These are phyloP conservation scores for Falco cherrug DNA, from an alignment of 2,797 vertebrate genomes.

Conservation along the genomic window DNA sequence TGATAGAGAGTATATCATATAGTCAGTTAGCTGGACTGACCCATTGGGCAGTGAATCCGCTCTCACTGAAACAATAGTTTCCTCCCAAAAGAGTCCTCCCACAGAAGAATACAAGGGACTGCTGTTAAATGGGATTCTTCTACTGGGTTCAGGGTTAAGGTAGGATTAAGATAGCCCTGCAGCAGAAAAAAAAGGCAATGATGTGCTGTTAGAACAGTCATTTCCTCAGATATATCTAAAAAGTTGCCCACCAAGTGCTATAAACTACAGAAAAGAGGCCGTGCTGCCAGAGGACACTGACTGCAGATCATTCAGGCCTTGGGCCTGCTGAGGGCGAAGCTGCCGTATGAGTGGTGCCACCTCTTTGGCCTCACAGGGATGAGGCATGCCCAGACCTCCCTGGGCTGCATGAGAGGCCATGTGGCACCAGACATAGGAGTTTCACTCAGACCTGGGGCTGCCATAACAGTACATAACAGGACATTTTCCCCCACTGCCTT, in stretches of 20 bases:
- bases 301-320: background rate
- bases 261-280: background rate
- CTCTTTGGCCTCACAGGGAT: rapidly evolving
- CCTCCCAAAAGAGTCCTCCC: background rate
- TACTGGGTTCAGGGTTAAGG: background rate
- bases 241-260: background rate
- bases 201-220: rapidly evolving
- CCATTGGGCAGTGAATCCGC: background rate
- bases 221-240: background rate
- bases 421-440: background rate
- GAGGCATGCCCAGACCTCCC: background rate
- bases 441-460: background rate
- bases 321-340: rapidly evolving
- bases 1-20: background rate
- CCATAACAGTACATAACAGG: background rate
- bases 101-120: background rate
- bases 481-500: background rate
- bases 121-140: background rate
- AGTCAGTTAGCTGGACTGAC: background rate
- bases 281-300: background rate
- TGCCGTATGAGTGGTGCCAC: background rate
- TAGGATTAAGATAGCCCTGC: background rate
- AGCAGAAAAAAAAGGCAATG: background rate
- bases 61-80: background rate
- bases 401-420: background rate